phyloP scores from a whole-genome alignment of 2,113 vertebrate genomes.

The Scomber scombrus region DNA sequence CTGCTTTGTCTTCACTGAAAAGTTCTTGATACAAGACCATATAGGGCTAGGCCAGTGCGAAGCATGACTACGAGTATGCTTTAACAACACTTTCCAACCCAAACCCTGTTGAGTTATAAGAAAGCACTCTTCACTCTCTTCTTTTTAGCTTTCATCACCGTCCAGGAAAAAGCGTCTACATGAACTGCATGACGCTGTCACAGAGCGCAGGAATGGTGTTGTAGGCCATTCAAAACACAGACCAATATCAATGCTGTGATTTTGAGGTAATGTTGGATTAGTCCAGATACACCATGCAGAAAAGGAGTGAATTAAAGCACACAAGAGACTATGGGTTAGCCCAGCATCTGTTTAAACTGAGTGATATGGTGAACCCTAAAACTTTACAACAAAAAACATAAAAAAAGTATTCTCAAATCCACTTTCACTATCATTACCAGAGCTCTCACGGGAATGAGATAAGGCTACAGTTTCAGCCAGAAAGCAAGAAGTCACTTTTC shows the following conservation, averaged over 20 bases:
- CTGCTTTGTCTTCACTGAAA: constrained; percentile 39
- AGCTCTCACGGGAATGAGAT: constrained; percentile 16
- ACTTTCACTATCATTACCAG: background rate
- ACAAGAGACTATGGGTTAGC: constrained; percentile 14
- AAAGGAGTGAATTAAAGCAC: constrained; percentile 2
- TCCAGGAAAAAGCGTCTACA: constrained; percentile 44
- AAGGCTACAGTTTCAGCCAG: background rate
- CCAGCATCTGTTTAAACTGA: constrained; percentile 13
- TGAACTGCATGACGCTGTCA: constrained; percentile 27
- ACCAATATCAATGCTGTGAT: constrained; percentile 28
- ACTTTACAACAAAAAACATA: constrained; percentile 12
- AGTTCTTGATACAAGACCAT: constrained; percentile 62
- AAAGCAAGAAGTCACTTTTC: constrained; percentile 11
- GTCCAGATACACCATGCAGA: constrained; percentile 22
- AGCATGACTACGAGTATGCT: constrained; percentile 26
- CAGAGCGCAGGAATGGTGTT: constrained; percentile 49
- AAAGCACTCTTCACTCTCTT: constrained; percentile 39
- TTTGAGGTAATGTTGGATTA: constrained; percentile 29
- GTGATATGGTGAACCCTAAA: background rate
- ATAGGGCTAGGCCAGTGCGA: constrained; percentile 49
- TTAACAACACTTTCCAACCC: constrained; percentile 58
- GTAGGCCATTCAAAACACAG: constrained; percentile 67
- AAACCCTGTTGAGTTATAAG: constrained; percentile 46
- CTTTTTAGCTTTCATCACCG: constrained; percentile 56
- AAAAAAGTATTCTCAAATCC: background rate